A percentile compares a stretch with the other conserved stretches of the same genome.
phyloP scores from a whole-genome alignment of 2,888 invertebrate genomes.

The Trachelus iudaicus region DNA sequence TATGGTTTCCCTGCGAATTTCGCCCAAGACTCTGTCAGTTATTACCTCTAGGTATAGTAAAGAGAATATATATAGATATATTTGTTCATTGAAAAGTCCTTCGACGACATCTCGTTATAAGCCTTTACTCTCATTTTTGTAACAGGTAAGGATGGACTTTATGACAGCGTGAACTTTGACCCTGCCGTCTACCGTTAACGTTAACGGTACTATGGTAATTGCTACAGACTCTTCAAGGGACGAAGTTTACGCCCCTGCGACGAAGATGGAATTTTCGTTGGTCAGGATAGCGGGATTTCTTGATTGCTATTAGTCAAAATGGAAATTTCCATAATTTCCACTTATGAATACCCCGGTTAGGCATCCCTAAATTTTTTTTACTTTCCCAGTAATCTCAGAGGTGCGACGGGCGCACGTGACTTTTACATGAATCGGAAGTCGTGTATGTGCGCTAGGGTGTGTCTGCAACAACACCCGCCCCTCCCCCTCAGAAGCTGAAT shows the following conservation, averaged over 20 bases:
- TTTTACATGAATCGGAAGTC: not conserved
- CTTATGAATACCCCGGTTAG: not conserved
- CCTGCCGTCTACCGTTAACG: not conserved
- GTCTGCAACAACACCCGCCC: not conserved
- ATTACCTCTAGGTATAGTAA: not conserved
- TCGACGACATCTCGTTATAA: not conserved
- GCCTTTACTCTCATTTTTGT: not conserved
- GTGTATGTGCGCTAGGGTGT: not conserved
- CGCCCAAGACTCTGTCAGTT: not conserved
- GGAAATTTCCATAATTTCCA: not conserved
- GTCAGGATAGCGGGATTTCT: not conserved
- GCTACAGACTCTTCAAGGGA: not conserved
- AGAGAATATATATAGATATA: not conserved
- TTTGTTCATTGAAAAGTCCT: not conserved
- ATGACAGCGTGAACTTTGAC: not conserved
- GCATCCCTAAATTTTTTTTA: not conserved
- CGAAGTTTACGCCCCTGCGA: not conserved
- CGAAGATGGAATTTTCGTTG: not conserved
- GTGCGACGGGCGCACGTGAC: not conserved
- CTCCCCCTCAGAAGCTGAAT: constrained; percentile 24
- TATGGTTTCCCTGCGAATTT: not conserved
- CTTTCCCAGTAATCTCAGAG: not conserved
- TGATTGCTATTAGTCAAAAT: not conserved
- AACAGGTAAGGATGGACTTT: not conserved
- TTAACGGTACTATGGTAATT: not conserved